Evolutionary conservation across 2,113 vertebrate species (phyloP).

Genomic region (Potamarius usumacintae): DNA sequence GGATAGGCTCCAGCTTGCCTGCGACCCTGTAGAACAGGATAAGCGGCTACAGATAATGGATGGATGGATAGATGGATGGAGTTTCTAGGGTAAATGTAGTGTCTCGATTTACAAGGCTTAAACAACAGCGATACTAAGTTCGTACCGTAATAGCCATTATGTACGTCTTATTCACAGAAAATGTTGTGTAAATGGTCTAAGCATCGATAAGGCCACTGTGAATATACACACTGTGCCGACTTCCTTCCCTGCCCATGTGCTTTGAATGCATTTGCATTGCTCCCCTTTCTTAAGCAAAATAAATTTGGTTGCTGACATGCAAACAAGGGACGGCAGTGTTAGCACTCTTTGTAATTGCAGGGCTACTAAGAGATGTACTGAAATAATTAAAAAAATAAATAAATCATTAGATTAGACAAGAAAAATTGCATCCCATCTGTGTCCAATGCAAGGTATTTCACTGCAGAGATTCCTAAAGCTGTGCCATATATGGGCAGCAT

Average conservation of each 20-base stretch:
- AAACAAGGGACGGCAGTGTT: neutral
- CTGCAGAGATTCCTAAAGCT: constrained; percentile 73
- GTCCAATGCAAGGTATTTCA: constrained; percentile 61
- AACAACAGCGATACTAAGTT: neutral
- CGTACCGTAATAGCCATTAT: neutral
- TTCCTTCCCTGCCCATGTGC: neutral
- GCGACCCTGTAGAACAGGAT: too few species aligned
- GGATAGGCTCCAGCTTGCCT: too few species aligned
- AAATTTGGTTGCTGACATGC: neutral
- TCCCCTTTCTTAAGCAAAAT: constrained; percentile 18
- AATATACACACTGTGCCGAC: neutral
- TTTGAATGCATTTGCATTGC: constrained; percentile 26
- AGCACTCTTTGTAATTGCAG: neutral
- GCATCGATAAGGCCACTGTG: neutral
- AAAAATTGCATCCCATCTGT: constrained; percentile 65
- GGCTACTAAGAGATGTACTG: neutral
- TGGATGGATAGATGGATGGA: too few species aligned
- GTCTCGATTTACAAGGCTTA: neutral
- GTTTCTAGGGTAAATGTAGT: too few species aligned
- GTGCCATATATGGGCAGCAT: constrained; percentile 75
- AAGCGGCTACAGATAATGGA: too few species aligned
- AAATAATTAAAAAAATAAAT: neutral
- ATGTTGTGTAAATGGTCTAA: neutral
- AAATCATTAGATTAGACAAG: constrained; percentile 28
- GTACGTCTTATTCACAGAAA: constrained; percentile 5